Evolutionary conservation across 2,888 invertebrate genomes (phyloP), one percentile per base, ranked within the genome.

Genomic region (Deilephila porcellus): DNA sequence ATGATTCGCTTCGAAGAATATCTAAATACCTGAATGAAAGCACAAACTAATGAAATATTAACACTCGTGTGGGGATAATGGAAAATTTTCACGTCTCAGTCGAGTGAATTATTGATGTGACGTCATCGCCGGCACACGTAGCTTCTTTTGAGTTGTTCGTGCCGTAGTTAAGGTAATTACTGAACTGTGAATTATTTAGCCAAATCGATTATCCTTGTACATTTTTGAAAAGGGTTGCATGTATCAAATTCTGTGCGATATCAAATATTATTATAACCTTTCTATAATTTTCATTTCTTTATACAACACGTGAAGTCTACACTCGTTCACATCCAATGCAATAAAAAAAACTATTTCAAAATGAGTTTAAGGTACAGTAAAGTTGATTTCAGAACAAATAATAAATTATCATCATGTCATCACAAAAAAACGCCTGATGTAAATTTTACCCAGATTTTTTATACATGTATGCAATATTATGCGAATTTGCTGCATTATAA

Each of bases 131-230:
- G 76, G 79, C 78, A 81, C 81, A 80, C 82, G 78, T 82, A 81
- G 81, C 87, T 86, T 85, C 82, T 84, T 87, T 82, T 76, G 74
- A 78, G 77, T 85, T 82, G 85, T 87, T 80, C 79, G 78, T 86
- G 45, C 25, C 67, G 67, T 52, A 67, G 67, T 67, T 67, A 67
- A 67, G 45, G 67, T 67, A 86, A 88, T 86, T 85, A 87, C 79
- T 71, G 72, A 73, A 73, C 74, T 56, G 80, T 89, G 70, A 80
- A 87, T 81, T 83, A 88, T 88, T 84, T 77, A 87, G 8, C 7
- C 25, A 52, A 17, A 67, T 67, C 25, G 67, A 60, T 71, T 71
- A 60, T 5, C 25, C 59, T 45, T 34, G 37, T 37, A 17, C 34
- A 59, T 60, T 60, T 63, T 19, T 59, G 56, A 64, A 64, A 64